These are phyloP conservation scores for Ridgeia piscesae DNA, from an alignment of 1,140 invertebrate genomes.

Conservation along the genomic window DNA sequence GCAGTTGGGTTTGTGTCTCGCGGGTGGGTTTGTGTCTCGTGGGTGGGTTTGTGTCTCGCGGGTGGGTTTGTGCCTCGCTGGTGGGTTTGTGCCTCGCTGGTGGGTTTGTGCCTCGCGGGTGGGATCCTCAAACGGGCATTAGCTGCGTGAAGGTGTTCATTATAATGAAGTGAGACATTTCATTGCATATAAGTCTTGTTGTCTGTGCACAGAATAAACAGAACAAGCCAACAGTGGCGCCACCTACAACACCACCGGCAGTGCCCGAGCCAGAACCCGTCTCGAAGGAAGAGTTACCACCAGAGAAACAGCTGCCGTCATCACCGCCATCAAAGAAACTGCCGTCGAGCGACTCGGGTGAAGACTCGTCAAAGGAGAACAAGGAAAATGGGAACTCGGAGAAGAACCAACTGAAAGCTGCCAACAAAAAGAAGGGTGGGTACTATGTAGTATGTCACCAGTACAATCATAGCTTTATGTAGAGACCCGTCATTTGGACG, in stretches of 20 bases:
- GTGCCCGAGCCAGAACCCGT: background rate
- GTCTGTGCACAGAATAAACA: background rate
- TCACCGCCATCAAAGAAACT: slow-evolving; percentile 32
- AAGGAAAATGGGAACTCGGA: slow-evolving; percentile 29
- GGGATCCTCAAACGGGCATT: background rate
- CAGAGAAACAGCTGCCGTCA: slow-evolving; percentile 44
- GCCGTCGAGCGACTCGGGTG: slow-evolving; percentile 45
- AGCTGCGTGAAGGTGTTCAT: background rate
- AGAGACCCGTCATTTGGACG: too few relatives aligned
- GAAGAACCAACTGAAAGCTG: background rate
- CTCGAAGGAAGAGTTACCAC: background rate
- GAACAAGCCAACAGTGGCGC: background rate
- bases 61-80: background rate
- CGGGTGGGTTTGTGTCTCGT: background rate
- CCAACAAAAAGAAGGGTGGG: slow-evolving; percentile 2
- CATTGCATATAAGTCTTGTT: background rate
- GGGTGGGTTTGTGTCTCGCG: background rate
- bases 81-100: background rate
- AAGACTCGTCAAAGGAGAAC: slow-evolving; percentile 55
- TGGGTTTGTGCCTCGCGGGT: background rate
- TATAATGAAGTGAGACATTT: background rate
- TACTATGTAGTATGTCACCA: background rate
- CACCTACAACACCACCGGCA: background rate
- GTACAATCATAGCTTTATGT: too few relatives aligned
- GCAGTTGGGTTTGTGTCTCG: too few relatives aligned